Evolutionary conservation across 2,113 vertebrate genomes (phyloP).

Genomic region (Upupa epops): DNA sequence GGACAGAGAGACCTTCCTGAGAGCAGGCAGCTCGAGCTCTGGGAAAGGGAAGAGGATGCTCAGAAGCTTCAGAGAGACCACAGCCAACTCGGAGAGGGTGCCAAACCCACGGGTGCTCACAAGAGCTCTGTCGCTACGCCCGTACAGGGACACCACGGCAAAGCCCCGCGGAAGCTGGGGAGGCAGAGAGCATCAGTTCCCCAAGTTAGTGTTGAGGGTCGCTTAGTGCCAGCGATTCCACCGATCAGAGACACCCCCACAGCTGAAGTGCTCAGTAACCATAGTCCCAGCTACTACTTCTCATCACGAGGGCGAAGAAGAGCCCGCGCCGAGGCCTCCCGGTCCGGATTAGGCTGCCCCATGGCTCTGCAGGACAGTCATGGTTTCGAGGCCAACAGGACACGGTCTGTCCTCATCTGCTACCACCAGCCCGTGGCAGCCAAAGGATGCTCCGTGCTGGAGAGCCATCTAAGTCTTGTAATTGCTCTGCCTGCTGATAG

Average conservation of each 20-base stretch:
- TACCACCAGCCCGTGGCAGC: constrained; percentile 64
- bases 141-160: not conserved
- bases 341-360: constrained; percentile 66
- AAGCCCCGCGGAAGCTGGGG: not conserved
- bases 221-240: not conserved
- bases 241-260: not conserved
- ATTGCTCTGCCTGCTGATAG: constrained; percentile 80
- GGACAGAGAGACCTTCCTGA: constrained; percentile 8
- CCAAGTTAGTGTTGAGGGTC: too few species aligned
- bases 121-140: not conserved
- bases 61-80: not conserved
- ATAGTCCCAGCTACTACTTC: constrained; percentile 1
- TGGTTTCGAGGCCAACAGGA: constrained; percentile 69
- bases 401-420: constrained; percentile 73
- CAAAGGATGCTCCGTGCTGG: constrained; percentile 69
- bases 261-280: not conserved
- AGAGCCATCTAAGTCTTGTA: constrained; percentile 79
- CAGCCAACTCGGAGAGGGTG: not conserved
- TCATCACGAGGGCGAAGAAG: constrained; percentile 54
- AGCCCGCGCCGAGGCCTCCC: too few species aligned
- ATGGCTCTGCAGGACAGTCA: constrained; percentile 72
- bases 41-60: not conserved
- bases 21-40: not conserved
- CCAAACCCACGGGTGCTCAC: not conserved
- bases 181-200: not conserved